Evolutionary conservation across 2,888 invertebrate genomes (phyloP).

Genomic region (Nomada fucata): DNA sequence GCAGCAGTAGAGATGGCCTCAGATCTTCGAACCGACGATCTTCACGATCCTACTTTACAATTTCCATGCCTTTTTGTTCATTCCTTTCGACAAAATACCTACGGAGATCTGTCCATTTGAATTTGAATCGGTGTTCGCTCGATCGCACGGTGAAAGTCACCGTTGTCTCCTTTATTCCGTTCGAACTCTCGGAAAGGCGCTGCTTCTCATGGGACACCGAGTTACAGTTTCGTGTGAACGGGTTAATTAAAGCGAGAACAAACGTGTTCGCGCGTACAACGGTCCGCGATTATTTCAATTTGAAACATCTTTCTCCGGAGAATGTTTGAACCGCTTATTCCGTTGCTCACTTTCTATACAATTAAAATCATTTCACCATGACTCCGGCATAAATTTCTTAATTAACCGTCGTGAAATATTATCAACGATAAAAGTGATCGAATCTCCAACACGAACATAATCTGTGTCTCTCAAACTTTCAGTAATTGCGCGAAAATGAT

Average conservation of each 20-base stretch:
- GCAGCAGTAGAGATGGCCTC: conserved; percentile 54
- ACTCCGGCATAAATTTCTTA: conserved; percentile 4
- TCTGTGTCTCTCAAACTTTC: neutral
- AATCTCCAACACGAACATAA: neutral
- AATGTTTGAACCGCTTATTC: conserved; percentile 1
- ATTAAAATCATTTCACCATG: conserved; percentile 53
- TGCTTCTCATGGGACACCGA: conserved; percentile 63
- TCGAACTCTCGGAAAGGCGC: conserved; percentile 44
- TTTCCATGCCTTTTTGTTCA: neutral
- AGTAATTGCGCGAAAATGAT: neutral
- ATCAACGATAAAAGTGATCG: neutral
- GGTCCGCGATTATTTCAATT: conserved; percentile 26
- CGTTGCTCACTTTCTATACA: conserved; percentile 36
- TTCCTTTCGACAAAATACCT: conserved; percentile 6
- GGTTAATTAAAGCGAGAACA: conserved; percentile 62
- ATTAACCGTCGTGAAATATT: neutral
- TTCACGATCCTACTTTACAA: conserved; percentile 27
- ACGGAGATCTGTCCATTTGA: conserved; percentile 48
- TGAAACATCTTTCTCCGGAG: neutral
- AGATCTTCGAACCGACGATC: conserved; percentile 36
- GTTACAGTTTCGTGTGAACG: conserved; percentile 70
- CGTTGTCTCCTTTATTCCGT: conserved; percentile 57
- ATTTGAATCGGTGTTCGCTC: conserved; percentile 24
- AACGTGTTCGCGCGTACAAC: conserved; percentile 33
- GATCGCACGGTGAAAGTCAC: conserved; percentile 67